These are phyloP conservation scores for Oxyura jamaicensis DNA, from an alignment of 2,113 vertebrate species.

Conservation along the genomic window DNA sequence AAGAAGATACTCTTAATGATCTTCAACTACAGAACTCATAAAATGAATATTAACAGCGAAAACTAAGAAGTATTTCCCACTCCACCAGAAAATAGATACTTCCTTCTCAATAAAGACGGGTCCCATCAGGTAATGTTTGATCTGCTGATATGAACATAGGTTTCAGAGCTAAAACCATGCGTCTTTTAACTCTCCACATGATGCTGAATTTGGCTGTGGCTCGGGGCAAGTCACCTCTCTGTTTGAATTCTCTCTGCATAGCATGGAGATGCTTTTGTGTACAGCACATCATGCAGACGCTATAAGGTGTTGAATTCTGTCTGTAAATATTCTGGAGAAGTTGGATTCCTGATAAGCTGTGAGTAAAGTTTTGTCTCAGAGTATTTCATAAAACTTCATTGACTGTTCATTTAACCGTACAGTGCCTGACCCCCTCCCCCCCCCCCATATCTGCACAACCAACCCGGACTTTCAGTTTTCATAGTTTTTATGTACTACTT, in stretches of 20 bases:
- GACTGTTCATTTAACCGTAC: rapidly evolving
- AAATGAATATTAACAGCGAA: conserved; percentile 57
- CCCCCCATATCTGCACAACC: background rate
- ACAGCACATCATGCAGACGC: background rate
- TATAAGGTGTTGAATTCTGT: background rate
- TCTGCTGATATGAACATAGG: background rate
- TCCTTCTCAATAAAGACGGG: conserved; percentile 31
- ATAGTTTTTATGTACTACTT: background rate
- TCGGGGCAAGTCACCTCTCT: background rate
- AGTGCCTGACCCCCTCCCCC: background rate
- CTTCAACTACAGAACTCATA: conserved; percentile 49
- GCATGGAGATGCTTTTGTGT: background rate
- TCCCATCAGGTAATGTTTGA: background rate
- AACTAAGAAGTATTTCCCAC: conserved; percentile 51
- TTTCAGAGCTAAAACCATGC: background rate
- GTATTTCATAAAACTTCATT: background rate
- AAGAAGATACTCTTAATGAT: conserved; percentile 65
- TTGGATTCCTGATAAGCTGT: background rate
- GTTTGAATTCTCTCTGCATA: background rate
- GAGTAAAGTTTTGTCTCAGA: background rate
- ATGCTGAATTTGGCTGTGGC: background rate
- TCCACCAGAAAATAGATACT: conserved; percentile 40
- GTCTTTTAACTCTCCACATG: background rate
- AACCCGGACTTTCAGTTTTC: background rate
- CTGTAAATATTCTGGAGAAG: background rate